Evolutionary conservation across 2,888 invertebrate species (phyloP).

Genomic region (Drosophila affinis): DNA sequence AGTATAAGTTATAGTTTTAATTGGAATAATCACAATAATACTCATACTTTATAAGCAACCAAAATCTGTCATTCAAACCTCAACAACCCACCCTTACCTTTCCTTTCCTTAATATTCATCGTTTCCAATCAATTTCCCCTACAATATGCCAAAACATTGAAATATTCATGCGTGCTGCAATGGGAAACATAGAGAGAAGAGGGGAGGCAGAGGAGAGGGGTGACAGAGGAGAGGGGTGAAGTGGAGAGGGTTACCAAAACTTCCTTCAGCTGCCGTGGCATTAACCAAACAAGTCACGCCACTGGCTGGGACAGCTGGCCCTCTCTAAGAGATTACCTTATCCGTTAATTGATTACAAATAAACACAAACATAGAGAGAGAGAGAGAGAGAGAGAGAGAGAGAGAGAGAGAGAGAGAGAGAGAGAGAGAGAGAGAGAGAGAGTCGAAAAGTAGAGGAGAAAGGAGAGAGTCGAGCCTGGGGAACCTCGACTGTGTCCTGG

Average conservation of each 20-base stretch:
- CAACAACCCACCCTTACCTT: background rate
- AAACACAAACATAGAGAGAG: slow-evolving; percentile 42
- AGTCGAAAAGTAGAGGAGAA: background rate
- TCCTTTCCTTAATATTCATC: background rate
- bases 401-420: no score
- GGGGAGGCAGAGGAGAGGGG: no score
- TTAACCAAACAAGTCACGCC: slow-evolving; percentile 44
- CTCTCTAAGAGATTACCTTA: slow-evolving; percentile 59
- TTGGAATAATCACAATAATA: no score
- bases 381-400: no score
- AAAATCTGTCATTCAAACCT: background rate
- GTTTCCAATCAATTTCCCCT: background rate
- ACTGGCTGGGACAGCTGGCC: slow-evolving; percentile 57
- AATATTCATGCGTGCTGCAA: slow-evolving; percentile 28
- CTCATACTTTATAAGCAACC: background rate
- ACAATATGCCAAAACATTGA: slow-evolving; percentile 5
- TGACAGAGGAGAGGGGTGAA: background rate
- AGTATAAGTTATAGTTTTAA: no score
- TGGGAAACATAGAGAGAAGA: background rate
- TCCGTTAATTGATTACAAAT: slow-evolving; percentile 76
- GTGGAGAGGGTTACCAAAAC: background rate
- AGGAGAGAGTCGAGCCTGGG: slow-evolving; percentile 7
- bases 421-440: no score
- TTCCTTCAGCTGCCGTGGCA: slow-evolving; percentile 24
- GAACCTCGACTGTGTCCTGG: slow-evolving; percentile 21